Percentiles rank a stretch among this genome's conserved stretches.
phyloP scores from a whole-genome alignment of 2,888 invertebrate species.

The Drosophila helvetica region DNA sequence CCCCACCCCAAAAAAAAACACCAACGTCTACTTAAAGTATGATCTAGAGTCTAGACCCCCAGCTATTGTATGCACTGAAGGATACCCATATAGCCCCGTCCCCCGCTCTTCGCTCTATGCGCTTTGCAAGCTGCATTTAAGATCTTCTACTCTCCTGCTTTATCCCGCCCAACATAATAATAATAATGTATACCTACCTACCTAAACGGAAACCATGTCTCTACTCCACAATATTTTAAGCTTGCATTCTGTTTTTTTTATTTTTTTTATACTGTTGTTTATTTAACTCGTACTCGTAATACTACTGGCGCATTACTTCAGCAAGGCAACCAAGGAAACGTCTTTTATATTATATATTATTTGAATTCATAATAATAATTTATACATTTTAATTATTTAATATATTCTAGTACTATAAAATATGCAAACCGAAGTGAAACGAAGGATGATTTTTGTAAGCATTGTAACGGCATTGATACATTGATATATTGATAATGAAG shows the following conservation, averaged over 20 bases:
- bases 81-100: background rate
- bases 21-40: slow-evolving; percentile 44
- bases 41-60: slow-evolving; percentile 13
- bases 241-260: slow-evolving; percentile 37
- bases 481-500: slow-evolving; percentile 58
- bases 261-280: slow-evolving; percentile 73
- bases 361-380: slow-evolving; percentile 45
- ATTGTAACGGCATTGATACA: slow-evolving; percentile 63
- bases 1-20: slow-evolving; percentile 1
- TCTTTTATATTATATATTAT: slow-evolving; percentile 38
- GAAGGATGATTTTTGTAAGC: slow-evolving; percentile 44
- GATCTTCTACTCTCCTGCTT: slow-evolving; percentile 26
- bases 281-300: slow-evolving; percentile 51
- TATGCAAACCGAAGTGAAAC: slow-evolving; percentile 41
- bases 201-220: slow-evolving; percentile 16
- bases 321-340: slow-evolving; percentile 58
- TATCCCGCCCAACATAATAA: slow-evolving; percentile 14
- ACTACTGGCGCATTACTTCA: slow-evolving; percentile 53
- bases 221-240: slow-evolving; percentile 49
- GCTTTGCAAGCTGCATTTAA: slow-evolving; percentile 71
- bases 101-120: slow-evolving; percentile 37
- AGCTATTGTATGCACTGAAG: background rate
- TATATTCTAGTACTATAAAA: slow-evolving; percentile 23
- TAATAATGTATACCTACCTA: background rate
- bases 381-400: slow-evolving; percentile 66